A percentile compares a stretch with the other conserved stretches of the same genome.
Conservation (phyloP, 2,888 invertebrate genomes). For the Mystacides longicornis region DNA sequence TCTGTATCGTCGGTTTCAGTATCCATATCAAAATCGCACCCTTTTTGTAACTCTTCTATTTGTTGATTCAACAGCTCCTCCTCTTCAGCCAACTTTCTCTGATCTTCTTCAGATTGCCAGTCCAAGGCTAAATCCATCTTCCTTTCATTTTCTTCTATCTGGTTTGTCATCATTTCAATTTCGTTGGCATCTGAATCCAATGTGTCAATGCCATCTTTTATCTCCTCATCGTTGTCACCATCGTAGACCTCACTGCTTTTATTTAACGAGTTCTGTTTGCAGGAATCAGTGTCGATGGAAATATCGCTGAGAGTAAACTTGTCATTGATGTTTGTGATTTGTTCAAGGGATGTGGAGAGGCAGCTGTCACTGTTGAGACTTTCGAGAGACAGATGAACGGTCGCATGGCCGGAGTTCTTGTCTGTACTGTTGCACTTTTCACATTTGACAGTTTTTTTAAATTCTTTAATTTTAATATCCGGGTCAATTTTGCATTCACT, state of each 20-base stretch:
- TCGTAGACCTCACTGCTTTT: constrained; percentile 17
- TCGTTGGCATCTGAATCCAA: constrained; percentile 30
- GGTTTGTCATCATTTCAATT: constrained; percentile 47
- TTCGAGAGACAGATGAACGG: constrained; percentile 22
- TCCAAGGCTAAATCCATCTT: constrained; percentile 55
- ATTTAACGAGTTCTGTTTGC: constrained; percentile 11
- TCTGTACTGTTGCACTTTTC: constrained; percentile 4
- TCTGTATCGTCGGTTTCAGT: constrained; percentile 77
- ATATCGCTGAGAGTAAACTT: constrained; percentile 23
- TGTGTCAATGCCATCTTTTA: constrained; percentile 20
- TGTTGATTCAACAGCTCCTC: constrained; percentile 69
- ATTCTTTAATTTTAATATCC: constrained; percentile 5
- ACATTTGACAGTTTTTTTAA: constrained; percentile 6
- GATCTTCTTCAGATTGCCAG: constrained; percentile 64
- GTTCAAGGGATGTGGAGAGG: constrained; percentile 21
- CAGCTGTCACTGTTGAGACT: constrained; percentile 25
- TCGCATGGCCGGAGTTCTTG: constrained; percentile 8
- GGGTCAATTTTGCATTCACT: constrained; percentile 16
- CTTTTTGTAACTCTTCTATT: constrained; percentile 64
- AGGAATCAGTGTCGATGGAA: constrained; percentile 21
- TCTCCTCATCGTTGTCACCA: constrained; percentile 20
- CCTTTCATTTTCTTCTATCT: constrained; percentile 48
- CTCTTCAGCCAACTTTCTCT: constrained; percentile 66
- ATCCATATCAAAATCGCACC: constrained; percentile 67
- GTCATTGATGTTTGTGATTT: constrained; percentile 17